Evolutionary conservation across 2,888 invertebrate species (phyloP).

Genomic region (Caenorhabditis auriculariae): DNA sequence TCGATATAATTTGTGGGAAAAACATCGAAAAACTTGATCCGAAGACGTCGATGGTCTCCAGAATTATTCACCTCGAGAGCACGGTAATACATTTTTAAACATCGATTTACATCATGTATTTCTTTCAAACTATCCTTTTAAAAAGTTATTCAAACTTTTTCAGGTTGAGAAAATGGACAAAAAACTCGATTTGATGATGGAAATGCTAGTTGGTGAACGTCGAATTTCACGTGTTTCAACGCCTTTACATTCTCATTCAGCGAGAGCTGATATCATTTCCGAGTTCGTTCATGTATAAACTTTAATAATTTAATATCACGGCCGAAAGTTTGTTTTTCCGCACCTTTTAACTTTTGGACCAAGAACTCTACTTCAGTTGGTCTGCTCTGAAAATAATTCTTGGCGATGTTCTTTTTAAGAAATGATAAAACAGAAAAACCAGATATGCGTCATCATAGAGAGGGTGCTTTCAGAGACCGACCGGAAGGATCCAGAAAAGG

Average conservation of each 20-base stretch:
- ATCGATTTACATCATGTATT: no score
- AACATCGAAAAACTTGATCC: slow-evolving; percentile 49
- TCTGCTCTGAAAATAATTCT: background rate
- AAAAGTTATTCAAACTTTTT: slow-evolving; percentile 5
- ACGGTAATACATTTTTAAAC: slow-evolving; percentile 25
- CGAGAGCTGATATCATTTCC: background rate
- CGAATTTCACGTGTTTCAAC: background rate
- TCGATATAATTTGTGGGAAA: slow-evolving; percentile 58
- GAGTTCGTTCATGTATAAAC: no score
- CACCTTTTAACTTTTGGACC: no score
- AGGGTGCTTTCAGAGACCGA: background rate
- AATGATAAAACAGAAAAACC: no score
- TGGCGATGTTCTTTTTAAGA: no score
- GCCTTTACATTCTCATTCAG: background rate
- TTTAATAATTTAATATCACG: no score
- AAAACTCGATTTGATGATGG: slow-evolving; percentile 56
- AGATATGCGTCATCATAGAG: background rate
- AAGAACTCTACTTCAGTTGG: no score
- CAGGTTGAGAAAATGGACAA: slow-evolving; percentile 56
- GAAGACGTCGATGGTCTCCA: slow-evolving; percentile 43
- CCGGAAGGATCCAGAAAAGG: no score
- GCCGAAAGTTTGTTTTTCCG: no score
- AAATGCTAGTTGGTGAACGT: slow-evolving; percentile 45
- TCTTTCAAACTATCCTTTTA: no score
- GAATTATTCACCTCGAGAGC: slow-evolving; percentile 51